These are phyloP conservation scores for Xyrauchen texanus DNA, from an alignment of 2,113 vertebrate species.

Conservation along the genomic window DNA sequence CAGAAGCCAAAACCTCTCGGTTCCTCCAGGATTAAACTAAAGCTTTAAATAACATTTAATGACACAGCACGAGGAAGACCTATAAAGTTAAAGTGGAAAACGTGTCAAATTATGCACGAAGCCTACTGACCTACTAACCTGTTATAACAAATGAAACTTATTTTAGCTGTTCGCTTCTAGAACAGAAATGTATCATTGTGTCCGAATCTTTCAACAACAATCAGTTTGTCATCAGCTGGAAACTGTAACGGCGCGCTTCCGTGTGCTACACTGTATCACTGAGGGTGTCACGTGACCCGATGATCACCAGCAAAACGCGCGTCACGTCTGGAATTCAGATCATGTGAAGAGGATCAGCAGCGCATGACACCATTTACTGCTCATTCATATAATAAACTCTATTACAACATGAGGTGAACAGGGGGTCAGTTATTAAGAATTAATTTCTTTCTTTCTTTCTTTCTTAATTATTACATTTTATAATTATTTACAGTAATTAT, in stretches of 20 bases:
- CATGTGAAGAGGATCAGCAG: slow-evolving; percentile 40
- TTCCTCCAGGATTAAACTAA: too few species aligned
- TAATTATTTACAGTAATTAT: too few species aligned
- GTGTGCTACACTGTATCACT: slow-evolving; percentile 47
- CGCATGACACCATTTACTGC: slow-evolving; percentile 25
- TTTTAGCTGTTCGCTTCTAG: not conserved
- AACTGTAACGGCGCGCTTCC: slow-evolving; percentile 3
- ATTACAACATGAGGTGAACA: too few species aligned
- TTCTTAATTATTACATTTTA: not conserved
- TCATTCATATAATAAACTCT: slow-evolving; percentile 16
- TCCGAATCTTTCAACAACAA: not conserved
- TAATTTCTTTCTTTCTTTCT: slow-evolving; percentile 65
- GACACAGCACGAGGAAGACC: too few species aligned
- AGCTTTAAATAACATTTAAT: too few species aligned
- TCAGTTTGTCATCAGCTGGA: not conserved
- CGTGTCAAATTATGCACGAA: not conserved
- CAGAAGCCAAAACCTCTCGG: too few species aligned
- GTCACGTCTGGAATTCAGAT: slow-evolving; percentile 21
- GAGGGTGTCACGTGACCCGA: slow-evolving; percentile 27
- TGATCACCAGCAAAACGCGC: not conserved
- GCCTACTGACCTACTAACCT: slow-evolving; percentile 8
- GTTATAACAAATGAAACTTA: too few species aligned
- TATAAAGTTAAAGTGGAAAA: not conserved
- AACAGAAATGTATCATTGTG: slow-evolving; percentile 11
- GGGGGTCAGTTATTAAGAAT: too few species aligned